Conservation (phyloP, 2,797 vertebrate genomes). For the Bothrops alternatus region DNA sequence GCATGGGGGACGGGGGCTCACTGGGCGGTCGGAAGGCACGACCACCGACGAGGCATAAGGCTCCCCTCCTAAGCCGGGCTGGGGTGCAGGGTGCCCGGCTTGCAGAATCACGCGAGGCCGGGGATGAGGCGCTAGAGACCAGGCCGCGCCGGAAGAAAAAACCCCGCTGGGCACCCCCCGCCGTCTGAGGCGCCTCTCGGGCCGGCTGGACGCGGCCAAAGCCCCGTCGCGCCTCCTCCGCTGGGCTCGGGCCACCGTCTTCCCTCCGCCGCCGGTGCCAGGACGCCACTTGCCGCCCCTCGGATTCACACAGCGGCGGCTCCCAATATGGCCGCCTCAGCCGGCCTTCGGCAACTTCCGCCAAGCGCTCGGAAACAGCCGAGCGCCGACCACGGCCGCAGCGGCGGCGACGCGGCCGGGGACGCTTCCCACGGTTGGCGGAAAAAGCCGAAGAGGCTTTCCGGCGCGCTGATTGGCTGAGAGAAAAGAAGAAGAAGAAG, state of each 20-base stretch:
- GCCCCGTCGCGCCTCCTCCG: constrained; percentile 34
- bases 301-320: constrained; percentile 65
- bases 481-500: accelerated
- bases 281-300: constrained; percentile 60
- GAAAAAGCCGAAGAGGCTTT: constrained; percentile 51
- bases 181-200: not conserved
- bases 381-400: constrained; percentile 44
- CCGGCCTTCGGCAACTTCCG: constrained; percentile 72
- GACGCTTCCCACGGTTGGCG: constrained; percentile 35
- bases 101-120: constrained; percentile 64
- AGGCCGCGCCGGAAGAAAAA: constrained; percentile 64
- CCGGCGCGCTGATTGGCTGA: not conserved
- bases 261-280: constrained; percentile 57
- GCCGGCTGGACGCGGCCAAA: constrained; percentile 51
- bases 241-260: constrained; percentile 46
- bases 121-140: constrained; percentile 62
- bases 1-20: constrained; percentile 60
- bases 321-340: constrained; percentile 73
- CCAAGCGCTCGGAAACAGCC: constrained; percentile 66
- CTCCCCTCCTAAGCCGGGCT: constrained; percentile 43
- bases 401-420: not conserved
- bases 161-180: not conserved
- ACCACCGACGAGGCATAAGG: constrained; percentile 29
- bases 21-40: not conserved
- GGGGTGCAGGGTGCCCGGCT: constrained; percentile 56